Evolutionary conservation across 1,140 invertebrate species (phyloP).

Genomic region (Diorhabda sublineata): DNA sequence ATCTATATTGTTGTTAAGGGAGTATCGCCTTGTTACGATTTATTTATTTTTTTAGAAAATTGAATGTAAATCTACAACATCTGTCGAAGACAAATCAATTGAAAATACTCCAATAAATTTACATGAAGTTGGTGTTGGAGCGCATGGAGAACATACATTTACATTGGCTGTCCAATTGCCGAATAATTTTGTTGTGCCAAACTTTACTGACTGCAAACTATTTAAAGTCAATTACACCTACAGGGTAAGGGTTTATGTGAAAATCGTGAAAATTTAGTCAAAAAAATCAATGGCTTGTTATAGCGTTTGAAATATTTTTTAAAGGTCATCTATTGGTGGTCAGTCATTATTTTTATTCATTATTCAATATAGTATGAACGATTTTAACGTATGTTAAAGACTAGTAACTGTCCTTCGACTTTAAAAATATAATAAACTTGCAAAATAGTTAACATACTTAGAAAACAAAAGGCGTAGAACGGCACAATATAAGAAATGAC

Average conservation of each 20-base stretch:
- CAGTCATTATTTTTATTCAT: too few relatives aligned
- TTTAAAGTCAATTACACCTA: slow-evolving; percentile 27
- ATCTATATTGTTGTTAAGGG: neutral
- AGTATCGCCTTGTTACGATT: neutral
- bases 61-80: slow-evolving; percentile 24
- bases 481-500: too few relatives aligned
- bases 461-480: too few relatives aligned
- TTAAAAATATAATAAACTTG: too few relatives aligned
- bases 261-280: too few relatives aligned
- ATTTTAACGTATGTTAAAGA: too few relatives aligned
- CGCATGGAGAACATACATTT: slow-evolving; percentile 32
- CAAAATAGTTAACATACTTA: too few relatives aligned
- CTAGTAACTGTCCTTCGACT: too few relatives aligned
- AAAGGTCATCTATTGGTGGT: too few relatives aligned
- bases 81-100: slow-evolving; percentile 19
- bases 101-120: slow-evolving; percentile 18
- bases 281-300: too few relatives aligned
- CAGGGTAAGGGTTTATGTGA: slow-evolving; percentile 15
- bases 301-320: too few relatives aligned
- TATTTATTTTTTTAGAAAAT: slow-evolving; percentile 20
- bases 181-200: slow-evolving; percentile 22
- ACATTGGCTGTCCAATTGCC: slow-evolving; percentile 24
- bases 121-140: slow-evolving; percentile 30
- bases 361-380: too few relatives aligned
- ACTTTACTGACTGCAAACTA: slow-evolving; percentile 28